Evolutionary conservation across 2,113 vertebrate species (phyloP).

Genomic region (Embiotoca jacksoni): DNA sequence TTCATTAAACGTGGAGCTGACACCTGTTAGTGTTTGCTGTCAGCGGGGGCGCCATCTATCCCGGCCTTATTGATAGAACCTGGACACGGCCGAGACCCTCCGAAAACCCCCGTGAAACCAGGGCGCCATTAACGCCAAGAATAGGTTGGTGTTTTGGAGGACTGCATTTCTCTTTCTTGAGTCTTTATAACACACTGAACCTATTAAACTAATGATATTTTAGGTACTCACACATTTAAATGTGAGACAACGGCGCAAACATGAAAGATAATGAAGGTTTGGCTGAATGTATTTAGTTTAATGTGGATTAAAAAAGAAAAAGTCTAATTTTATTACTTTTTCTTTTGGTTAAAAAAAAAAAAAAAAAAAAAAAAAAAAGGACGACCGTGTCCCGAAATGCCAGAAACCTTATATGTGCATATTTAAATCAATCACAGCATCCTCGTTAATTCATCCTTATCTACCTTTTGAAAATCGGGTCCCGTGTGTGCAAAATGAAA

Average conservation of each 20-base stretch:
- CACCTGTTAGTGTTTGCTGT: conserved; percentile 80
- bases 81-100: conserved; percentile 33
- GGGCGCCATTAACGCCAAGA: conserved; percentile 8
- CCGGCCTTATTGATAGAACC: conserved; percentile 64
- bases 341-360: conserved; percentile 7
- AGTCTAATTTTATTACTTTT: conserved; percentile 58
- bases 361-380: conserved; percentile 23
- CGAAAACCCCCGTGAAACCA: neutral
- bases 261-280: conserved; percentile 32
- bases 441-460: conserved; percentile 78
- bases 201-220: conserved; percentile 20
- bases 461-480: conserved; percentile 83
- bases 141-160: conserved; percentile 1
- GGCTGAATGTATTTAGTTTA: conserved; percentile 36
- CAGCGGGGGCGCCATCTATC: conserved; percentile 64
- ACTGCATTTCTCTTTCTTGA: neutral
- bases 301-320: conserved; percentile 47
- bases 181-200: neutral
- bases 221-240: conserved; percentile 17
- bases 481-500: conserved; percentile 81
- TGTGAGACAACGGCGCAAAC: conserved; percentile 22
- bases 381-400: conserved; percentile 67
- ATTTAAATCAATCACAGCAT: conserved; percentile 79
- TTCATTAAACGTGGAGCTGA: conserved; percentile 81
- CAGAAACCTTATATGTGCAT: conserved; percentile 59